A percentile compares a stretch with the other conserved stretches of the same genome.
These are phyloP conservation scores for Lochmaea crataegi DNA, from an alignment of 2,888 invertebrate genomes.

Conservation along the genomic window DNA sequence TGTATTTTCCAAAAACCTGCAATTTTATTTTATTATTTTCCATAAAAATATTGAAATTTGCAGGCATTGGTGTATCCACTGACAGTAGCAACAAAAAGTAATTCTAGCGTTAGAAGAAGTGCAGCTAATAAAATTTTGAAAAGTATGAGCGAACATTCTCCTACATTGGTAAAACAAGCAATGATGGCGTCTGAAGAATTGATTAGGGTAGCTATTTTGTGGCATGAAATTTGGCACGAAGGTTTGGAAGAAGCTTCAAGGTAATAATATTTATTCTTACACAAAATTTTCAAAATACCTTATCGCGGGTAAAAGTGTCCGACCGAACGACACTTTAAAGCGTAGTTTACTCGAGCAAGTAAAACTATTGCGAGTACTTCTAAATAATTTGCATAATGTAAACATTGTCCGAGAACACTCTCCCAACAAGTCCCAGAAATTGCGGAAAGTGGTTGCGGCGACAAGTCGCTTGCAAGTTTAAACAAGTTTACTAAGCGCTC, in stretches of 20 bases:
- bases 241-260: slow-evolving; percentile 94
- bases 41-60: slow-evolving; percentile 23
- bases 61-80: slow-evolving; percentile 97
- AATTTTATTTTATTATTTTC: not conserved
- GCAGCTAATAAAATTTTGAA: slow-evolving; percentile 96
- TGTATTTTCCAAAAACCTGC: no score
- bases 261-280: slow-evolving; percentile 38
- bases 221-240: slow-evolving; percentile 99
- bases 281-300: no score
- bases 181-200: slow-evolving; percentile 97
- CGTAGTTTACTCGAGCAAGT: not conserved
- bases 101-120: slow-evolving; percentile 83
- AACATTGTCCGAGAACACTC: no score
- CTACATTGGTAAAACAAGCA: slow-evolving; percentile 92
- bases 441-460: no score
- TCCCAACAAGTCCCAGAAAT: no score
- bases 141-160: slow-evolving; percentile 95
- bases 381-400: not conserved
- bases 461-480: no score
- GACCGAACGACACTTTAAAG: no score
- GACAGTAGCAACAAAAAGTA: slow-evolving; percentile 96
- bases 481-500: no score
- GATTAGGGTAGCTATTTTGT: slow-evolving; percentile 96
- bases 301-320: no score
- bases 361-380: not conserved